Evolutionary conservation across 2,888 invertebrate species (phyloP), one percentile per base, ranked within the genome.

Genomic region (Ptilodon capucinus): DNA sequence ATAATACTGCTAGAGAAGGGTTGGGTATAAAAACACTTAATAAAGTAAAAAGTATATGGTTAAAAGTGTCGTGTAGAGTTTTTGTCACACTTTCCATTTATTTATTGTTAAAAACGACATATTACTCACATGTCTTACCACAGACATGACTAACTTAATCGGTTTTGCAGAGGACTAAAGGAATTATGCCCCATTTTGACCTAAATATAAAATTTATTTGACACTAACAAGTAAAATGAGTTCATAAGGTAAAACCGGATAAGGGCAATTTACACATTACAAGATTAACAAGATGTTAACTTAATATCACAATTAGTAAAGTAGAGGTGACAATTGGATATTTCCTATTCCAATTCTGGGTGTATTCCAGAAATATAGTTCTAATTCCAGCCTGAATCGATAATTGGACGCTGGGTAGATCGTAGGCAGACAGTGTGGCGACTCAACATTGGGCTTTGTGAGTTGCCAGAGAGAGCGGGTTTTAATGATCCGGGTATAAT

Each of bases 361-460:
- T 5, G 13, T 32, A 32, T 8, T 32, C 32, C 32, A 23, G 32
- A 25, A 40, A 13, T 42, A 30, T 35, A 41, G 51, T 51, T 63
- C 68, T 76, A 76, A 76, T 71, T 79, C 63, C 55, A 67, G 72
- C 56, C 53, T 40, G 54, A 81, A 86, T 86, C 86, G 70, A 87
- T 86, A 83, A 53, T 48, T 48, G 57, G 60, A 61, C 60, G 54
- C 74, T 77, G 70, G 66, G 75, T 75, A 69, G 66, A 68, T 62
- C 55, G 71, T 61, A 48, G 65, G 54, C 68, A 84, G 85, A 82
- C 84, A 56, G 76, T 49, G 75, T 67, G 86, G 84, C 82, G 84
- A 57, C 84, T 40, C n/a, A 23, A 35, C 42, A 39, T 40, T 4
- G 41, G 25, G 14, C 16, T n/a, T 19, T 51, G 65, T 61, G 35